These are phyloP conservation scores for Montipora cactus DNA, from an alignment of 64 coral and sea anemone species.

Conservation along the genomic window DNA sequence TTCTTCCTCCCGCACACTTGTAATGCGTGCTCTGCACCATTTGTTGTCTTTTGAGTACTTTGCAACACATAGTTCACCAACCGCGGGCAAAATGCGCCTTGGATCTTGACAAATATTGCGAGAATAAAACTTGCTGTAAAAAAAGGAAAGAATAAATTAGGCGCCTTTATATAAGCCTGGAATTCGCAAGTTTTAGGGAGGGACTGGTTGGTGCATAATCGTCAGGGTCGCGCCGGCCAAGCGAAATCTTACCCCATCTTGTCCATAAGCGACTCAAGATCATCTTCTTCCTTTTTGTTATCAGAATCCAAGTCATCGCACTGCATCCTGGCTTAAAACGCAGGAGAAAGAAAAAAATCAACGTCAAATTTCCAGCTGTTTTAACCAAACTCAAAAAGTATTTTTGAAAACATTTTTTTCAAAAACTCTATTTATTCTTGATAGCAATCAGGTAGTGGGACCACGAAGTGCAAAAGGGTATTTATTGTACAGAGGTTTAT, in stretches of 20 bases:
- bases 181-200: too few relatives aligned
- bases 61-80: constrained; percentile 79
- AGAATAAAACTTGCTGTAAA: constrained; percentile 79
- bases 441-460: too few relatives aligned
- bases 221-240: not conserved
- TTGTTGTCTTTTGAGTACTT: constrained; percentile 65
- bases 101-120: constrained; percentile 72
- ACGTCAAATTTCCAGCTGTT: not conserved
- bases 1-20: constrained; percentile 62
- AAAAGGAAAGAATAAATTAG: not conserved
- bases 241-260: constrained; percentile 39
- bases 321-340: not conserved
- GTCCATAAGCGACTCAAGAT: constrained; percentile 51
- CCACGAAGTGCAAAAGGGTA: too few relatives aligned
- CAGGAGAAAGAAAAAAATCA: not conserved
- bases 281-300: constrained; percentile 33
- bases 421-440: too few relatives aligned
- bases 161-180: not conserved
- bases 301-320: not conserved
- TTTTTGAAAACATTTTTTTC: too few relatives aligned
- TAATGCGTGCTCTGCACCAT: constrained; percentile 91
- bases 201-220: not conserved
- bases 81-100: constrained; percentile 60
- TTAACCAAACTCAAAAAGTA: too few relatives aligned
- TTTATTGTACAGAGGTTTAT: too few relatives aligned